Percentiles rank a stretch among this genome's conserved stretches.
Conservation (phyloP, 2,113 vertebrate genomes). For the Aspidoscelis tigris region DNA sequence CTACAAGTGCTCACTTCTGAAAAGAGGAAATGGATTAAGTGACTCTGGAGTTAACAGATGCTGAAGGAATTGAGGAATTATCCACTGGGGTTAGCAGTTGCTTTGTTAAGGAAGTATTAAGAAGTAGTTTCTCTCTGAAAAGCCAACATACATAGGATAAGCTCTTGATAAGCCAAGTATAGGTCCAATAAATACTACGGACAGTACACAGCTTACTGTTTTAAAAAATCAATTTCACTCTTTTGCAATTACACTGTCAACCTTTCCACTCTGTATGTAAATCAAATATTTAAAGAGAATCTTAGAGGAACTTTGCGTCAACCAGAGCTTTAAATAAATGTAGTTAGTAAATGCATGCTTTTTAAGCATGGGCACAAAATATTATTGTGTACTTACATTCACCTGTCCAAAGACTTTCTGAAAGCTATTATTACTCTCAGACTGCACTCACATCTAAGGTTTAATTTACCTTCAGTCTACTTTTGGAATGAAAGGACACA, state of each 20-base stretch:
- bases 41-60: neutral
- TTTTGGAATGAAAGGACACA: too few species aligned
- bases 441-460: too few species aligned
- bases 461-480: too few species aligned
- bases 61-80: neutral
- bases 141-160: neutral
- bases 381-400: too few species aligned
- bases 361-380: neutral
- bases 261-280: neutral
- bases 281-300: slow-evolving; percentile 15
- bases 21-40: neutral
- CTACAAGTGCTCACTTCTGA: neutral
- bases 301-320: neutral
- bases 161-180: neutral
- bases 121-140: slow-evolving; percentile 1
- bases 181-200: neutral
- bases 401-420: too few species aligned
- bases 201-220: neutral
- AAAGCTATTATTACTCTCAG: too few species aligned
- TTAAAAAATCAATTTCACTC: slow-evolving; percentile 20
- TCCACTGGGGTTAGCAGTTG: neutral
- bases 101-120: slow-evolving; percentile 4
- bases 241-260: neutral
- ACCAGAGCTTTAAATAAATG: neutral
- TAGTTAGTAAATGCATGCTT: neutral